These are phyloP conservation scores for Rallus limicola DNA, from an alignment of 2,113 vertebrate species.

Conservation along the genomic window DNA sequence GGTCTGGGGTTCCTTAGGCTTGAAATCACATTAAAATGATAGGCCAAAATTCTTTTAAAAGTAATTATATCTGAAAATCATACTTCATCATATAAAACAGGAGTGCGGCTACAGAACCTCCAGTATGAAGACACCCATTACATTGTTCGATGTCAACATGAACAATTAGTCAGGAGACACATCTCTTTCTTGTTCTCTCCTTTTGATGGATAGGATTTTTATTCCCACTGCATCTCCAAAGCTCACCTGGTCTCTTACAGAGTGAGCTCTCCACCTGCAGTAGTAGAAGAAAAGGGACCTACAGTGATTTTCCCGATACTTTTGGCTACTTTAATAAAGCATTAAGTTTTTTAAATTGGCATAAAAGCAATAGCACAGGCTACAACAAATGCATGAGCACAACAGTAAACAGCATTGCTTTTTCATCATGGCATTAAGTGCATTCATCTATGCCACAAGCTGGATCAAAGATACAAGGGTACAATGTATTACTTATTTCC, in stretches of 20 bases:
- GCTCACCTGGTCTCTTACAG: neutral
- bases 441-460: neutral
- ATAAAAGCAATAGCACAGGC: neutral
- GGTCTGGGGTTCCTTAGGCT: fast-evolving
- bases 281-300: neutral
- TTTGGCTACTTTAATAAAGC: neutral
- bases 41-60: neutral
- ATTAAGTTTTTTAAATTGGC: neutral
- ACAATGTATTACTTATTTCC: neutral
- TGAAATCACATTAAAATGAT: neutral
- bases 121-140: neutral
- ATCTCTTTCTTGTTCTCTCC: neutral
- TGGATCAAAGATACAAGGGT: neutral
- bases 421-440: neutral
- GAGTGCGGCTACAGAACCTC: neutral
- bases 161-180: neutral
- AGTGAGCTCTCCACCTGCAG: neutral
- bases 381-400: neutral
- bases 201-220: neutral
- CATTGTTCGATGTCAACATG: fast-evolving
- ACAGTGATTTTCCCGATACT: neutral
- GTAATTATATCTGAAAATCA: neutral
- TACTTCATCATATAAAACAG: neutral
- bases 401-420: neutral
- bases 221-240: neutral